phyloP scores from a whole-genome alignment of 2,797 vertebrate species.

The Galago senegalensis region DNA sequence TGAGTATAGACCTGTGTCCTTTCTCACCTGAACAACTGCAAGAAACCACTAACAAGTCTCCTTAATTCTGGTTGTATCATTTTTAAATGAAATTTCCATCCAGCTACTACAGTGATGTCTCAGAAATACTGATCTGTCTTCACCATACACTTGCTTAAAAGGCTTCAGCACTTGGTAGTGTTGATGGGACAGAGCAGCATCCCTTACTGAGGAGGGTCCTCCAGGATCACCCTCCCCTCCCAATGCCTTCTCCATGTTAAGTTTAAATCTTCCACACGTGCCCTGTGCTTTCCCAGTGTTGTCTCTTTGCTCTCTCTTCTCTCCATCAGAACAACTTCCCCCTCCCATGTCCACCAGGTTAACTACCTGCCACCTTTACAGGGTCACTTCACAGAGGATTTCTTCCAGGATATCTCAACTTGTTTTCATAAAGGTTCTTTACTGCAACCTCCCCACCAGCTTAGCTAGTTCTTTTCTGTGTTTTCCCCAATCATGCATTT shows the following conservation, averaged over 20 bases:
- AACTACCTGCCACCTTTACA: not conserved
- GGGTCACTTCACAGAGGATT: not conserved
- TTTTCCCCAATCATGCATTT: not conserved
- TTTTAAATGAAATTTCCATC: not conserved
- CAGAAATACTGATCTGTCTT: not conserved
- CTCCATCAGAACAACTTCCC: not conserved
- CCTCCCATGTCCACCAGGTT: not conserved
- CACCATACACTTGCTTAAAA: not conserved
- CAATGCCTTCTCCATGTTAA: not conserved
- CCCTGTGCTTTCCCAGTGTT: not conserved
- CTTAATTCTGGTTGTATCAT: not conserved
- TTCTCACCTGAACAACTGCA: not conserved
- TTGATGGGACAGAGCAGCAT: not conserved
- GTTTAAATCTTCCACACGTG: fast-evolving
- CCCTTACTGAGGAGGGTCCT: not conserved
- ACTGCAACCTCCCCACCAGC: not conserved
- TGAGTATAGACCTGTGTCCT: not conserved
- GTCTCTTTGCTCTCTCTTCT: not conserved
- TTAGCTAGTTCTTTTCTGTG: not conserved
- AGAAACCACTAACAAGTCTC: not conserved
- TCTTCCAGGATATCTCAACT: not conserved
- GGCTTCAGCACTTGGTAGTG: not conserved
- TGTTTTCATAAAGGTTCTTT: not conserved
- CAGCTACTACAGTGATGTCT: not conserved
- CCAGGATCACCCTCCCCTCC: fast-evolving